A percentile compares a stretch with the other conserved stretches of the same genome.
Evolutionary conservation across 37 sponge, comb jelly and placozoan species (phyloP).

Genomic region (Beroe ovata): DNA sequence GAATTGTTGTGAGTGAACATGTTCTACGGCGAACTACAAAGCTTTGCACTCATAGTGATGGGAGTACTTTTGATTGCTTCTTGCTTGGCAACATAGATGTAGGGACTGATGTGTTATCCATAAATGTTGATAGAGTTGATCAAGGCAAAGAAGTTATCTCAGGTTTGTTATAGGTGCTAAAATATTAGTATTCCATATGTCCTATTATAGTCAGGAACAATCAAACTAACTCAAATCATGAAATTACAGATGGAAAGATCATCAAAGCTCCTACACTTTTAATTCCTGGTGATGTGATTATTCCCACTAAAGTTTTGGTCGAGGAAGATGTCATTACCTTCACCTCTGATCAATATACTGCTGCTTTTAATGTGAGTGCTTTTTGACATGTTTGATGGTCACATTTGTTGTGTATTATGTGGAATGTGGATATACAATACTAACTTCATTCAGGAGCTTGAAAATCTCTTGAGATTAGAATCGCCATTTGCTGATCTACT

Average conservation of each 20-base stretch:
- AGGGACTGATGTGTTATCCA: not conserved
- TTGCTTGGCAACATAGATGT: not conserved
- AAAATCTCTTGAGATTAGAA: not conserved
- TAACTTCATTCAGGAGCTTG: slow-evolving; percentile 1
- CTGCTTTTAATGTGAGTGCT: slow-evolving; percentile 17
- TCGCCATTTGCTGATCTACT: not conserved
- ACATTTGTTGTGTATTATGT: too few species aligned
- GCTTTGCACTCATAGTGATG: not conserved
- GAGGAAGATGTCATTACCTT: slow-evolving; percentile 18
- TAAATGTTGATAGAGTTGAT: slow-evolving; percentile 24
- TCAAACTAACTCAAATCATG: too few species aligned
- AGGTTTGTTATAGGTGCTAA: slow-evolving; percentile 2
- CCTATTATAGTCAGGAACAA: not conserved
- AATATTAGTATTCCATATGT: not conserved
- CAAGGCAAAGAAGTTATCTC: slow-evolving; percentile 27
- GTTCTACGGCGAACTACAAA: slow-evolving; percentile 7
- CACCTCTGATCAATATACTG: slow-evolving; percentile 7
- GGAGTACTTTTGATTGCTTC: slow-evolving; percentile 20
- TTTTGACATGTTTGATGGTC: too few species aligned
- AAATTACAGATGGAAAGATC: slow-evolving; percentile 34
- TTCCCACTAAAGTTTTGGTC: not conserved
- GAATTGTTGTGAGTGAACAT: slow-evolving; percentile 47
- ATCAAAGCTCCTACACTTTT: slow-evolving; percentile 1
- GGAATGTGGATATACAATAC: too few species aligned
- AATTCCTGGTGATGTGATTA: slow-evolving; percentile 24